Evolutionary conservation across 2,888 invertebrate species (phyloP).

Genomic region (Trichopoda pennipes): DNA sequence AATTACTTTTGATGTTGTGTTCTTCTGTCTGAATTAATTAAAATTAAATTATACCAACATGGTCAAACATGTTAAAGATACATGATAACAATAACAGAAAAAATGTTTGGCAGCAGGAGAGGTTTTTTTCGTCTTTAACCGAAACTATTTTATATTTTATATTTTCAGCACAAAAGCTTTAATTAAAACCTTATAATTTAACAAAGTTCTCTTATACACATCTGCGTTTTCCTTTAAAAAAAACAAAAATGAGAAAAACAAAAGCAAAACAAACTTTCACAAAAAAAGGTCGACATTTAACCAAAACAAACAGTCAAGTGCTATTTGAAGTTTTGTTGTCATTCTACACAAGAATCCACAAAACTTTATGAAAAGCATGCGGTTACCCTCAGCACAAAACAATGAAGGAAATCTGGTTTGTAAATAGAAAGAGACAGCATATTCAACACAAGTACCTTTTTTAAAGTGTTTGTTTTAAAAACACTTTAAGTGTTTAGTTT

Average conservation of each 20-base stretch:
- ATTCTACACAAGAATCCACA: neutral
- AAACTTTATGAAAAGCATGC: constrained; percentile 9
- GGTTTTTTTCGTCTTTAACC: neutral
- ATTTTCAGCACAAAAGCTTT: constrained; percentile 1
- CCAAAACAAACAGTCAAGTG: too few relatives aligned
- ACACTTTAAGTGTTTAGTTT: too few relatives aligned
- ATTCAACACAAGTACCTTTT: too few relatives aligned
- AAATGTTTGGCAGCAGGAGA: neutral
- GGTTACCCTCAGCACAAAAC: constrained; percentile 17
- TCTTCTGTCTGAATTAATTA: constrained; percentile 46
- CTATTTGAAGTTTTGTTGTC: neutral
- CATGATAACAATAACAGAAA: constrained; percentile 48
- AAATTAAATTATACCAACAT: constrained; percentile 52
- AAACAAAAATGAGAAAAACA: too few relatives aligned
- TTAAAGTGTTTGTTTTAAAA: too few relatives aligned
- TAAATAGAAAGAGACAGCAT: neutral
- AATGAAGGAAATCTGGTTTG: neutral
- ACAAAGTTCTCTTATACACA: neutral
- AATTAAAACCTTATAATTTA: neutral
- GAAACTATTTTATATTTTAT: neutral
- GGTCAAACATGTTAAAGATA: constrained; percentile 42
- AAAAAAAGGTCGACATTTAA: too few relatives aligned
- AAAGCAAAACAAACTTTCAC: too few relatives aligned
- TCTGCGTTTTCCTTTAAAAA: neutral
- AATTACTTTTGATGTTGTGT: constrained; percentile 21